Conservation (phyloP, 2,797 vertebrate genomes). For the Macropodus opercularis region DNA sequence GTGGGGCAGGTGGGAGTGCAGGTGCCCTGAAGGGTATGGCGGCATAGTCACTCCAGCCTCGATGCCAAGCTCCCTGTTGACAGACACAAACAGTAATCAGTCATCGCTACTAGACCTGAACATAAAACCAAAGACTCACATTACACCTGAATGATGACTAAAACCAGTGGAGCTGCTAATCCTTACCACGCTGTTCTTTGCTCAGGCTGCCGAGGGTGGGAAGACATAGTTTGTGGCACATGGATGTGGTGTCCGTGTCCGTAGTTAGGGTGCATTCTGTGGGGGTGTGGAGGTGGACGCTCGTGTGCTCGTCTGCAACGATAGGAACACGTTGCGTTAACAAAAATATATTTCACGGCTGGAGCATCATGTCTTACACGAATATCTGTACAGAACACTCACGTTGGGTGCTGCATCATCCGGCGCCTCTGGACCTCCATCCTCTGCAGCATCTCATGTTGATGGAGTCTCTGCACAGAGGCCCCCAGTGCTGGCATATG, state of each 20-base stretch:
- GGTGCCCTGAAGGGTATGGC: conserved; percentile 91
- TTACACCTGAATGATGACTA: not conserved
- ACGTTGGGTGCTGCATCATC: conserved; percentile 99
- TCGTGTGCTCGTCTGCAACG: conserved; percentile 91
- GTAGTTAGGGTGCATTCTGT: conserved; percentile 99
- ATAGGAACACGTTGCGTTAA: conserved; percentile 6
- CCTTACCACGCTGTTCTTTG: conserved; percentile 97
- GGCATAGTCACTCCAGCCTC: conserved; percentile 95
- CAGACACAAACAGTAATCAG: conserved; percentile 21
- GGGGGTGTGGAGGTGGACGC: conserved; percentile 96
- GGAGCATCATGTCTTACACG: not conserved
- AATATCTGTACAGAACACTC: conserved; percentile 59
- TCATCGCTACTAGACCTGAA: not conserved
- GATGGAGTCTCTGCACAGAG: conserved; percentile 91
- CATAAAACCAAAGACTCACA: not conserved
- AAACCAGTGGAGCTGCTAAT: conserved; percentile 2
- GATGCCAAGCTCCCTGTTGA: conserved; percentile 94
- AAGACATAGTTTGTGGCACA: conserved; percentile 99
- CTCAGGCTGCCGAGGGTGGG: conserved; percentile 94
- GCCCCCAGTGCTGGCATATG: conserved; percentile 91
- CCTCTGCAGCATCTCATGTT: conserved; percentile 95
- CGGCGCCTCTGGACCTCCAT: conserved; percentile 96
- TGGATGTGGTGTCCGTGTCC: conserved; percentile 99
- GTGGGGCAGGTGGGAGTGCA: conserved; percentile 96
- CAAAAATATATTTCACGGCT: not conserved